Conservation (phyloP, 2,113 vertebrate species). For the Erythrolamprus reginae region DNA sequence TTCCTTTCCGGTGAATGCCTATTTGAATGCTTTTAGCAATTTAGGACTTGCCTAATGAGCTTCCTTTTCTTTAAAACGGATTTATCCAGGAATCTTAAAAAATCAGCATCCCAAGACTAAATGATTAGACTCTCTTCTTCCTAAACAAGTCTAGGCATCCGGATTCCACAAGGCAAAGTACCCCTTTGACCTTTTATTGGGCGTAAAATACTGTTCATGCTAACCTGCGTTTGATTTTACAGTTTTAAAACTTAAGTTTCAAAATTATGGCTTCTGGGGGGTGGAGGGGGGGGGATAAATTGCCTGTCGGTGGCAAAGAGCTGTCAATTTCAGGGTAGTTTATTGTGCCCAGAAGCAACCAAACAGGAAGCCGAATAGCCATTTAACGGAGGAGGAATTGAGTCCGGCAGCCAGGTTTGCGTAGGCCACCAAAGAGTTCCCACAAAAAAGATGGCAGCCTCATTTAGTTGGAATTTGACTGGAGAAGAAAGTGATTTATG, state of each 20-base stretch:
- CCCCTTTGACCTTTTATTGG: neutral
- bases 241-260: slow-evolving; percentile 3
- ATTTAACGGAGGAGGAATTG: neutral
- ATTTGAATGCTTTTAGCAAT: neutral
- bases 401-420: slow-evolving; percentile 26
- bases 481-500: slow-evolving; percentile 23
- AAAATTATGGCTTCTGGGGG: accelerated
- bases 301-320: slow-evolving; percentile 25
- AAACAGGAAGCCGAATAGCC: slow-evolving; percentile 29
- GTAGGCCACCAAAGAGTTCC: slow-evolving; percentile 9
- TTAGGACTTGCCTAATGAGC: neutral
- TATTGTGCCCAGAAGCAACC: slow-evolving; percentile 39
- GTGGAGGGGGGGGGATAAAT: neutral
- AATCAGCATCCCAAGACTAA: neutral
- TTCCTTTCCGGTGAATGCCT: neutral
- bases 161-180: neutral
- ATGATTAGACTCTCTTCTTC: neutral
- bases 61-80: neutral
- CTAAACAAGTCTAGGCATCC: neutral
- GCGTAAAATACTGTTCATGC: neutral
- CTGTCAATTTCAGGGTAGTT: slow-evolving; percentile 41
- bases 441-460: neutral
- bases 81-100: neutral
- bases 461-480: slow-evolving; percentile 42
- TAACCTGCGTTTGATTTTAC: neutral